A percentile compares a stretch with the other conserved stretches of the same genome.
phyloP scores from a whole-genome alignment of 2,888 invertebrate genomes.

The Caenorhabditis sp. region DNA sequence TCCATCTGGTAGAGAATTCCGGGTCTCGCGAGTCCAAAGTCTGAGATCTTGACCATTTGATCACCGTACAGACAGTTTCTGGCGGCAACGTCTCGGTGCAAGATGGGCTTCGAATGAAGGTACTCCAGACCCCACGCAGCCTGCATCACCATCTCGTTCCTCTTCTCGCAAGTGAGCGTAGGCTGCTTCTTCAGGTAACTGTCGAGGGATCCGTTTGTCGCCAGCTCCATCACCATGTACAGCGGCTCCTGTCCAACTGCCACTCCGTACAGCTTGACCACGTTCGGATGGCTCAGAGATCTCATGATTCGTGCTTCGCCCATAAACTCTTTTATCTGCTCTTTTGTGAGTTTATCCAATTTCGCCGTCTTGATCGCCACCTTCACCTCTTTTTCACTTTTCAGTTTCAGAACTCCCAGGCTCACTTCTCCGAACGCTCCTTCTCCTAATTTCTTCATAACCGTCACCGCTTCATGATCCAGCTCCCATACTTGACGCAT shows the following conservation, averaged over 20 bases:
- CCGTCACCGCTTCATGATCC: slow-evolving; percentile 39
- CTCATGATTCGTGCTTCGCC: slow-evolving; percentile 58
- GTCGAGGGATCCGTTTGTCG: background rate
- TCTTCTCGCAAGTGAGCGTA: too few relatives aligned
- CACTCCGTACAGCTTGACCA: slow-evolving; percentile 56
- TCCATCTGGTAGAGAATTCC: slow-evolving; percentile 57
- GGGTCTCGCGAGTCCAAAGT: slow-evolving; percentile 54
- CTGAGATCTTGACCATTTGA: slow-evolving; percentile 56
- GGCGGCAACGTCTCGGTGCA: slow-evolving; percentile 63
- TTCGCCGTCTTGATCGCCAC: too few relatives aligned
- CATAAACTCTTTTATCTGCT: slow-evolving; percentile 62
- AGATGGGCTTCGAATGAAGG: slow-evolving; percentile 47
- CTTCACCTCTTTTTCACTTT: slow-evolving; percentile 46
- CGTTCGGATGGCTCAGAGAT: slow-evolving; percentile 52
- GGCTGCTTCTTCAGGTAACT: slow-evolving; percentile 29
- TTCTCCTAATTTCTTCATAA: slow-evolving; percentile 55
- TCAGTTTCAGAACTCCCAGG: slow-evolving; percentile 32
- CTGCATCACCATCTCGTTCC: slow-evolving; percentile 67
- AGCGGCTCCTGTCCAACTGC: slow-evolving; percentile 59
- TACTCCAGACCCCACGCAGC: slow-evolving; percentile 69
- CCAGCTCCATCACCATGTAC: slow-evolving; percentile 39
- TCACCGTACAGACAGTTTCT: slow-evolving; percentile 63
- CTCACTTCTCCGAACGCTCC: slow-evolving; percentile 60
- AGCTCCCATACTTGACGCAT: slow-evolving; percentile 46
- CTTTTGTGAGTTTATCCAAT: too few relatives aligned